Percentiles rank a stretch among this genome's conserved stretches.
These are phyloP conservation scores for Brachionus rubens DNA, from an alignment of 1,140 invertebrate genomes.

Conservation along the genomic window DNA sequence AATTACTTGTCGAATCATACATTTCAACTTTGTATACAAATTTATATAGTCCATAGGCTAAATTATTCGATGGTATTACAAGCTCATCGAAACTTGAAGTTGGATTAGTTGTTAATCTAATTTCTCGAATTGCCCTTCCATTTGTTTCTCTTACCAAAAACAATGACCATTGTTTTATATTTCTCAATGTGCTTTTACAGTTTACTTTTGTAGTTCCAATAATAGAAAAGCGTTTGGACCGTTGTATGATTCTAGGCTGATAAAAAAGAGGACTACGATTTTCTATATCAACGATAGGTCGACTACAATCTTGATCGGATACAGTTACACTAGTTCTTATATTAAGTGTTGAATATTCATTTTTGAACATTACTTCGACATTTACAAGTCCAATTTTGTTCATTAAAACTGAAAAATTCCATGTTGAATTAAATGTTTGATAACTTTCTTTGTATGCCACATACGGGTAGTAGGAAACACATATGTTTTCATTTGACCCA, in stretches of 20 bases:
- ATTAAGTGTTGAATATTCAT: neutral
- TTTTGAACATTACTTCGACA: neutral
- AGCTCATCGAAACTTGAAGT: conserved; percentile 33
- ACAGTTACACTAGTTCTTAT: neutral
- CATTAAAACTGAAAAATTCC: neutral
- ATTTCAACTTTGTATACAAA: conserved; percentile 19
- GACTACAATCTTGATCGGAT: neutral
- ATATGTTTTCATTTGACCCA: conserved; percentile 8
- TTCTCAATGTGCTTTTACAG: neutral
- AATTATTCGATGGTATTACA: conserved; percentile 19
- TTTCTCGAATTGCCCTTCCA: neutral
- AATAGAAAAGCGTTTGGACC: conserved; percentile 22
- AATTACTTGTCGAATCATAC: neutral
- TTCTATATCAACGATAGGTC: neutral
- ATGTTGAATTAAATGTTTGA: neutral
- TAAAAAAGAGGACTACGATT: conserved; percentile 12
- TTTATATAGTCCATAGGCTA: conserved; percentile 23
- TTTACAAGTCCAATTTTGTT: neutral
- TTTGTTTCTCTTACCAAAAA: neutral
- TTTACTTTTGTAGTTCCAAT: neutral
- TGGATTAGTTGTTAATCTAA: neutral
- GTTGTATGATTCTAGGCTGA: neutral
- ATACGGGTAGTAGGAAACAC: neutral
- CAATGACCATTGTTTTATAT: conserved; percentile 2
- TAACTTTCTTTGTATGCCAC: conserved; percentile 11